Evolutionary conservation across 2,888 invertebrate species (phyloP), one percentile per base, ranked within the genome.

Genomic region (Formica aserva): DNA sequence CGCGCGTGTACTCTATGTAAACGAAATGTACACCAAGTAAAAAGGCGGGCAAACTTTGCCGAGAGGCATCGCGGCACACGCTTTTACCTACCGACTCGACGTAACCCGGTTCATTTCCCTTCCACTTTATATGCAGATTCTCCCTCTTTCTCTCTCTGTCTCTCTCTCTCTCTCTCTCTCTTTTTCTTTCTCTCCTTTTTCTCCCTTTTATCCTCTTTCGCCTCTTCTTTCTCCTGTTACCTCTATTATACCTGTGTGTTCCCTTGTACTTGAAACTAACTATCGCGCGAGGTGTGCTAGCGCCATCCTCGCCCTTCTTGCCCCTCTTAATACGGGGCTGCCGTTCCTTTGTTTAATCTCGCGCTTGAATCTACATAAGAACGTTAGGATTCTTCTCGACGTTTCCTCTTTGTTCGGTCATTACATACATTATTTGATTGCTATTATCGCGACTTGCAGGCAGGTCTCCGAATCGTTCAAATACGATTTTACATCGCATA

Each of bases 101-200:
- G 90, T 91, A 92, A 89, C 92, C 91, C 90, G 91, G 90, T 93
- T 94, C 93, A 93, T 94, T 94, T 94, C 91, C 90, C 91, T 92
- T 93, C 93, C 93, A 94, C 94, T 94, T 94, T 94, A 94, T 94
- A 94, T 94, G 94, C 94, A 94, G 92, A 91, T 52, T 52, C 15
- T 52, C 92, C 88, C 89, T 89, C 75, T 88, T 85, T 90, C 77
- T 62, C 65, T 71, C 65, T 81, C 88, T 87, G 88, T 88, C 69
- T 88, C 87, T 8, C 11, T 35, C n/a, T n/a, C 74, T 26, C 0
- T 22, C 22, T 88, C 69, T 88, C 87, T 8, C 8, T 35, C 74
- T 26, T 22, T 22, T 22, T 22, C 22, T 22, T 22, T 22, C 22
- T 22, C 22, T 41, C 32, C 60, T 26, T 35, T 3, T 18, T 38